Conservation (phyloP, 2,113 vertebrate genomes). For the Pitta sordida region DNA sequence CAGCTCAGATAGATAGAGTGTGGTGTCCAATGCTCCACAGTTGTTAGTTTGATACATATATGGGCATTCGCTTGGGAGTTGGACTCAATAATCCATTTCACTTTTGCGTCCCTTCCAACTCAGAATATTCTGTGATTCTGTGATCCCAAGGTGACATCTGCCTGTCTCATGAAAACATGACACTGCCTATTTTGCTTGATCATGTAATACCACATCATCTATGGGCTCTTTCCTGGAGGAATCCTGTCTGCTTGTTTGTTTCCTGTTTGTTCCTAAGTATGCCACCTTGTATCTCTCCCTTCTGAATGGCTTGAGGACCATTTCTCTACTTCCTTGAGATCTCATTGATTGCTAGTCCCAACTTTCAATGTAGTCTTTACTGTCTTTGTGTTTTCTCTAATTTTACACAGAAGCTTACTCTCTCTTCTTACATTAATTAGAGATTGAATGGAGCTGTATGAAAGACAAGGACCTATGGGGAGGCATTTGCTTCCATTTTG, state of each 20-base stretch:
- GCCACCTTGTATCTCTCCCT: background rate
- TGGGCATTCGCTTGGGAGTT: too few relatives aligned
- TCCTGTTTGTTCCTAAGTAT: background rate
- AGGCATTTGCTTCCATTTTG: constrained; percentile 9
- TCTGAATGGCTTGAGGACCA: background rate
- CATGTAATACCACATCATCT: background rate
- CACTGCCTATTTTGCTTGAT: accelerated
- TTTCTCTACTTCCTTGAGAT: background rate
- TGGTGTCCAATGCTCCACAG: too few relatives aligned
- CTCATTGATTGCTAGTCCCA: background rate
- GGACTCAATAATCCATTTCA: too few relatives aligned
- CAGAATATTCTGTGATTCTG: too few relatives aligned
- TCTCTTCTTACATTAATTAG: constrained; percentile 21
- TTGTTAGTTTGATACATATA: too few relatives aligned
- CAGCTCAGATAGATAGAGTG: too few relatives aligned
- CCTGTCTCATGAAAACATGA: background rate
- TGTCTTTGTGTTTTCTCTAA: background rate
- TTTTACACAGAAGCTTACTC: background rate
- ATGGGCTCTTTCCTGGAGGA: background rate
- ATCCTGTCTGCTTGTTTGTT: background rate
- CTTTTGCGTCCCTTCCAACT: too few relatives aligned
- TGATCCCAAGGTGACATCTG: background rate
- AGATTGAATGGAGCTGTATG: background rate
- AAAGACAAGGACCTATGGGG: background rate
- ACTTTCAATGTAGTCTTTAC: background rate